Percentiles rank a stretch among this genome's conserved stretches.
These are phyloP conservation scores for Physella acuta DNA, from an alignment of 1,140 invertebrate species.

Conservation along the genomic window DNA sequence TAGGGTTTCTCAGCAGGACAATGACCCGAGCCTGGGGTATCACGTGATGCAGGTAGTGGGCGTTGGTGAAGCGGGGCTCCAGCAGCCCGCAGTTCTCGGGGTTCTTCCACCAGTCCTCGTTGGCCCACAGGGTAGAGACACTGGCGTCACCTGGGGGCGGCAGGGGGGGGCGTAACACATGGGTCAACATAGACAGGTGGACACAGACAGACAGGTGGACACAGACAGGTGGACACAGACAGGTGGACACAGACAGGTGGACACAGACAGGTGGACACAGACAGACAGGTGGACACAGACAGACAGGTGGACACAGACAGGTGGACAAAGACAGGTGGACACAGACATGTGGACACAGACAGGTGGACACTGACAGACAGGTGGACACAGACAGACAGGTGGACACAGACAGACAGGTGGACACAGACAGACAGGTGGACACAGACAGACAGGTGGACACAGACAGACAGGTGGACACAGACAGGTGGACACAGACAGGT, in stretches of 20 bases:
- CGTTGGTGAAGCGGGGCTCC: constrained; percentile 44
- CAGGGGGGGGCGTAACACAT: no score
- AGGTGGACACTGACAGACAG: neutral
- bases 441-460: neutral
- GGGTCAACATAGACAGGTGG: neutral
- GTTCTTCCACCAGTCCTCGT: constrained; percentile 48
- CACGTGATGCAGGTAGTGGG: constrained; percentile 45
- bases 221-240: neutral
- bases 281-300: neutral
- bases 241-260: neutral
- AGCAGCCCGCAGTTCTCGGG: constrained; percentile 39
- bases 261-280: neutral
- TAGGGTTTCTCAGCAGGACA: constrained; percentile 48
- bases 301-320: neutral
- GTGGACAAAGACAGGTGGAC: neutral
- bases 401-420: neutral
- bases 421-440: neutral
- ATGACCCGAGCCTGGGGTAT: constrained; percentile 47
- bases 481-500: no score
- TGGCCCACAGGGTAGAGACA: constrained; percentile 51
- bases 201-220: neutral
- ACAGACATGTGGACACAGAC: neutral
- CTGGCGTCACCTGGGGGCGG: constrained; percentile 50
- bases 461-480: no score
- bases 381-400: neutral